These are phyloP conservation scores for Bambusicola thoracicus DNA, from an alignment of 2,113 vertebrate species.

Conservation along the genomic window DNA sequence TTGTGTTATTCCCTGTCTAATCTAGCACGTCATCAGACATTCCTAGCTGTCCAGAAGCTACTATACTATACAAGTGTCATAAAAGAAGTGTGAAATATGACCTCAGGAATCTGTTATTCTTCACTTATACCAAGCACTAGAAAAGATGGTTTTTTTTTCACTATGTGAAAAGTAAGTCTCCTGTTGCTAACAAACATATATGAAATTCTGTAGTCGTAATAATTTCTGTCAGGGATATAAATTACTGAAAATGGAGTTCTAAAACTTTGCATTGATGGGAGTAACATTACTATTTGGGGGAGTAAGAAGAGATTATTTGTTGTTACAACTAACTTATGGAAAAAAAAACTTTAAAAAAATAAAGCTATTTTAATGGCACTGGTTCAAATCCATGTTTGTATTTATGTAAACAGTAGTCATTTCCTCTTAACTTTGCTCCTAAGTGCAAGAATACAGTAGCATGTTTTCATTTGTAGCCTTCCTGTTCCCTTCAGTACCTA, in stretches of 20 bases:
- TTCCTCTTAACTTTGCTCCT: slow-evolving; percentile 71
- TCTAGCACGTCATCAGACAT: slow-evolving; percentile 19
- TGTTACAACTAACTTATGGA: slow-evolving; percentile 57
- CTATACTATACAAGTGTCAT: slow-evolving; percentile 2
- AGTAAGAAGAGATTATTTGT: slow-evolving; percentile 62
- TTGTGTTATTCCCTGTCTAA: slow-evolving; percentile 9
- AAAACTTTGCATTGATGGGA: slow-evolving; percentile 53
- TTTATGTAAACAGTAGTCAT: slow-evolving; percentile 78
- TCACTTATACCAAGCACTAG: slow-evolving; percentile 56
- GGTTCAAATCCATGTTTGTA: slow-evolving; percentile 76
- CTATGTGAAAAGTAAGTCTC: slow-evolving; percentile 60
- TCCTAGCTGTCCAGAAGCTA: slow-evolving; percentile 18
- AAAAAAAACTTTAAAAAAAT: slow-evolving; percentile 47
- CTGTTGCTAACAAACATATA: slow-evolving; percentile 47
- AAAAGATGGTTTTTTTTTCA: slow-evolving; percentile 68
- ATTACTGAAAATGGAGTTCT: slow-evolving; percentile 39
- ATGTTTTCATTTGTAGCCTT: slow-evolving; percentile 77
- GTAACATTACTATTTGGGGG: slow-evolving; percentile 61
- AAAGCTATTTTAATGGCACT: slow-evolving; percentile 75
- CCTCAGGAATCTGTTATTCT: slow-evolving; percentile 73
- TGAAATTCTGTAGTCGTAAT: slow-evolving; percentile 54
- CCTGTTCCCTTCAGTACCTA: slow-evolving; percentile 73
- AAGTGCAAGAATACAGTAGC: slow-evolving; percentile 71
- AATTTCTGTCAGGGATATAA: slow-evolving; percentile 55
- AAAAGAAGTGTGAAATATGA: slow-evolving; percentile 55